Percentiles rank a stretch among this genome's conserved stretches.
Conservation (phyloP, 2,113 vertebrate species). For the Struthidea cinerea region DNA sequence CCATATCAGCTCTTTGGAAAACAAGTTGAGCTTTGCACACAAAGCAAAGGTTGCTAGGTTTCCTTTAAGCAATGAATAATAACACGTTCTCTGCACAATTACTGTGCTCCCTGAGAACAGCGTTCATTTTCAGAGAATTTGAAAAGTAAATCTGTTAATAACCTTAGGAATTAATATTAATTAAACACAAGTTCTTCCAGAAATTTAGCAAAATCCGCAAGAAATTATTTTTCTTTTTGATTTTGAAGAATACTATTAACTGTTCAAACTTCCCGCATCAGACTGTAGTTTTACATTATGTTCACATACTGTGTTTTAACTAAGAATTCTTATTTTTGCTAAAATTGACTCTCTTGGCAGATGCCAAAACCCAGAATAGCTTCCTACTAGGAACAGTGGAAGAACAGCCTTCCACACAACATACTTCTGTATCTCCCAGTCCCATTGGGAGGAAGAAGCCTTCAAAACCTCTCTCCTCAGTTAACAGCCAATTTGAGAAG, state of each 20-base stretch:
- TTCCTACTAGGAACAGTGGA: background rate
- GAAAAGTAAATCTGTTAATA: slow-evolving; percentile 54
- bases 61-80: slow-evolving; percentile 44
- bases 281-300: background rate
- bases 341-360: background rate
- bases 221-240: background rate
- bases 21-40: background rate
- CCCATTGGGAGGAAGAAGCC: background rate
- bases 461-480: background rate
- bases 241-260: background rate
- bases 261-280: background rate
- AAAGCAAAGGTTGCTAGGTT: slow-evolving; percentile 52
- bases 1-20: background rate
- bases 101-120: slow-evolving; percentile 20
- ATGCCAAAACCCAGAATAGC: background rate
- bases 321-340: background rate
- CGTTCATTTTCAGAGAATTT: slow-evolving; percentile 35
- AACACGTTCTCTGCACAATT: slow-evolving; percentile 3
- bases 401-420: background rate
- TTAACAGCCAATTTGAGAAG: background rate
- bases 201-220: background rate
- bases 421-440: background rate
- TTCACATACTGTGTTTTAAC: background rate
- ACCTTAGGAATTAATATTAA: slow-evolving; percentile 33
- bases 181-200: background rate